Percentiles rank a stretch among this genome's conserved stretches.
Conservation (phyloP, 53 echinoderm and acorn worm species). For the Echinometra lucunter region DNA sequence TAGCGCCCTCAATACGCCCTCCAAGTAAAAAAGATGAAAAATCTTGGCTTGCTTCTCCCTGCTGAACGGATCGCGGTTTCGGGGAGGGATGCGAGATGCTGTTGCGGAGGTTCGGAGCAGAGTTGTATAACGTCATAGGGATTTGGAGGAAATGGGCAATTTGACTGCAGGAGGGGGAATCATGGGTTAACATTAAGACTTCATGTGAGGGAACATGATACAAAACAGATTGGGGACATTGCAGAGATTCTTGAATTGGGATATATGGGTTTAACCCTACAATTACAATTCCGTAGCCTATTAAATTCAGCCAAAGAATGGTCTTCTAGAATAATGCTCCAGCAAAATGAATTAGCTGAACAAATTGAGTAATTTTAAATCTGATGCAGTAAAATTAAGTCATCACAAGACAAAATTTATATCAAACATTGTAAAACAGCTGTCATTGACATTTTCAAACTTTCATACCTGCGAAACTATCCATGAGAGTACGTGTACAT, state of each 20-base stretch:
- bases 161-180: background rate
- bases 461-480: too few species aligned
- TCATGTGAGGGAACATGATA: background rate
- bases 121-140: background rate
- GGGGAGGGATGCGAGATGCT: background rate
- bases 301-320: too few species aligned
- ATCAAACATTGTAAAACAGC: too few species aligned
- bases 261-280: background rate
- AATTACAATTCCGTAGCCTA: too few species aligned
- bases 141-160: background rate
- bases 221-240: background rate
- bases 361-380: too few species aligned
- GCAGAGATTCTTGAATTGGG: background rate
- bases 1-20: background rate
- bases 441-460: too few species aligned
- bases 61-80: background rate
- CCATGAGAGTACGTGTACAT: too few species aligned
- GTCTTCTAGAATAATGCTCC: too few species aligned
- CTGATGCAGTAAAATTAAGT: too few species aligned
- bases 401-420: too few species aligned
- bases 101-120: background rate
- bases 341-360: too few species aligned
- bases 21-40: background rate
- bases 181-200: background rate
- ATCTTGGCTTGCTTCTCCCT: background rate